phyloP scores from a whole-genome alignment of 2,888 invertebrate genomes.

The Acronicta psi region DNA sequence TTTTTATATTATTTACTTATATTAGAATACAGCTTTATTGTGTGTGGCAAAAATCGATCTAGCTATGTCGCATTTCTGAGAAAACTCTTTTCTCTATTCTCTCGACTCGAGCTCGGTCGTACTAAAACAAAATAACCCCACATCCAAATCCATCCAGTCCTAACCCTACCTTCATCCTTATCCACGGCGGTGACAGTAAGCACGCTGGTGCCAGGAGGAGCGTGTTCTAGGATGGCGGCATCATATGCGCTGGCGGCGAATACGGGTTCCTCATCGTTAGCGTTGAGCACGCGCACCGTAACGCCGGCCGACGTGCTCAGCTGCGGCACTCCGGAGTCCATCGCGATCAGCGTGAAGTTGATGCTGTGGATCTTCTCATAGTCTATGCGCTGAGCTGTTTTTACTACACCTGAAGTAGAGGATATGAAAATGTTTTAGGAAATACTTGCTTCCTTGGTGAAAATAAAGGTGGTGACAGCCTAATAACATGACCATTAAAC shows the following conservation, averaged over 20 bases:
- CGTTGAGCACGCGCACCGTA: slow-evolving; percentile 93
- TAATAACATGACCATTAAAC: no score
- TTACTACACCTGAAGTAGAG: slow-evolving; percentile 90
- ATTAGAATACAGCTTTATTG: no score
- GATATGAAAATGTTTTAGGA: not conserved
- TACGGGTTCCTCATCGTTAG: slow-evolving; percentile 96
- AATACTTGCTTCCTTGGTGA: no score
- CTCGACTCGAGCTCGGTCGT: no score
- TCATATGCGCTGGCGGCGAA: slow-evolving; percentile 92
- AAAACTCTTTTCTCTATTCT: no score
- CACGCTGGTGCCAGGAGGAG: slow-evolving; percentile 92
- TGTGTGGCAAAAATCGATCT: no score
- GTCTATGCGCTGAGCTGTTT: slow-evolving; percentile 93
- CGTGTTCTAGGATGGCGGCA: slow-evolving; percentile 93
- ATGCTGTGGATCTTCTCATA: slow-evolving; percentile 93
- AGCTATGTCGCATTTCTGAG: no score
- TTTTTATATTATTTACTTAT: no score
- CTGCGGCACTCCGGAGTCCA: slow-evolving; percentile 96
- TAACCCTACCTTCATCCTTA: slow-evolving; percentile 90
- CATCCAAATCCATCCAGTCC: no score
- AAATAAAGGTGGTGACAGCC: no score
- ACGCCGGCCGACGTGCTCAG: slow-evolving; percentile 94
- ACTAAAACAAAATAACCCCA: no score
- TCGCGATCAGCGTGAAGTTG: slow-evolving; percentile 94
- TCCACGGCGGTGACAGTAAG: slow-evolving; percentile 93